Percentiles rank a stretch among this genome's conserved stretches.
Conservation (phyloP, 2,888 invertebrate genomes). For the Aphodius granarius region DNA sequence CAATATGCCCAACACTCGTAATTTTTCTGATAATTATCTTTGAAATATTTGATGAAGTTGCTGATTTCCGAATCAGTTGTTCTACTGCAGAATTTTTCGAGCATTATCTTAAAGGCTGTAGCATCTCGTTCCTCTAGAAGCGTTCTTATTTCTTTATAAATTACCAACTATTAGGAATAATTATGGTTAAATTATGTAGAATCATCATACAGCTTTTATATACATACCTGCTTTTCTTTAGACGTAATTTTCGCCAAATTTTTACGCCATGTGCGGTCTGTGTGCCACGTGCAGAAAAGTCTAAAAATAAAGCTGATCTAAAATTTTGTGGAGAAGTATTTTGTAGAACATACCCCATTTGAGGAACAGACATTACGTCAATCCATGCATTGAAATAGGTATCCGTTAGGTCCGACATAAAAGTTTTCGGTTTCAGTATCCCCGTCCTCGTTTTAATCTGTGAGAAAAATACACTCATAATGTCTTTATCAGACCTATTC, state of each 20-base stretch:
- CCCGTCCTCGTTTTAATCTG: constrained; percentile 16
- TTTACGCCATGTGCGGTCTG: neutral
- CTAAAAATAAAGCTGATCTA: neutral
- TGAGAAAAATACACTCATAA: constrained; percentile 13
- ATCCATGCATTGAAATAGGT: constrained; percentile 19
- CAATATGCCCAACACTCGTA: constrained; percentile 22
- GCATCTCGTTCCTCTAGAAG: neutral
- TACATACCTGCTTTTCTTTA: neutral
- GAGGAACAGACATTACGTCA: constrained; percentile 2
- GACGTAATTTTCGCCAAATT: neutral
- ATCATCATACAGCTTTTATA: neutral
- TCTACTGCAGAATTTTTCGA: neutral
- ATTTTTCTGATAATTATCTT: constrained; percentile 12
- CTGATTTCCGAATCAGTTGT: neutral
- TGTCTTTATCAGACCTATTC: constrained; percentile 7
- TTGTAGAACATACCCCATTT: neutral
- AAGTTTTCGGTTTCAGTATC: constrained; percentile 9
- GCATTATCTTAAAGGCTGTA: neutral
- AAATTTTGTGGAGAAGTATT: neutral
- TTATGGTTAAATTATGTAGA: neutral
- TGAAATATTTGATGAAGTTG: constrained; percentile 19
- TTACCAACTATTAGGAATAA: neutral
- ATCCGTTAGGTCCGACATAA: constrained; percentile 20
- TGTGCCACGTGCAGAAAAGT: neutral
- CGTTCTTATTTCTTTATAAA: neutral